Evolutionary conservation across 2,797 vertebrate genomes (phyloP).

Genomic region (Ispidina lecontei): DNA sequence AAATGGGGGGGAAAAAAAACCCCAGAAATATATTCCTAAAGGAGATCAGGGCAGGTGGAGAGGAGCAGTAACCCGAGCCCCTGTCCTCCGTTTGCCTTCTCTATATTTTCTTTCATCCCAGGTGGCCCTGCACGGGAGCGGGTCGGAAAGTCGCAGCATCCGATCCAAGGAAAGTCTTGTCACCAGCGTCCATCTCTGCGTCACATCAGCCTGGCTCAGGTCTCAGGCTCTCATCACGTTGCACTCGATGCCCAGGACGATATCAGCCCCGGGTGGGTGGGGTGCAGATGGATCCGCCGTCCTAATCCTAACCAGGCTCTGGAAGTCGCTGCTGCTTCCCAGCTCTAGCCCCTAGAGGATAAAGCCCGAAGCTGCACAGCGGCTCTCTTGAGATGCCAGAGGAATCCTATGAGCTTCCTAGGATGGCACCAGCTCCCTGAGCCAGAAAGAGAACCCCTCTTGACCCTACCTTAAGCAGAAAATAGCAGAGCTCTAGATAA

Average conservation of each 20-base stretch:
- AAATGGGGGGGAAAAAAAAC: fast-evolving
- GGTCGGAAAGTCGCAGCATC: slow-evolving; percentile 49
- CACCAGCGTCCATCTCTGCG: slow-evolving; percentile 2
- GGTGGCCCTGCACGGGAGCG: neutral
- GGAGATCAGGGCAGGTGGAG: neutral
- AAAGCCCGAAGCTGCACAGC: neutral
- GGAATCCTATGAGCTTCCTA: neutral
- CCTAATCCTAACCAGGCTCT: neutral
- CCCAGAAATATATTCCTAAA: neutral
- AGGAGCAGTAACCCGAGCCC: slow-evolving; percentile 3
- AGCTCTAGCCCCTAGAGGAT: neutral
- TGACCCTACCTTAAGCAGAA: neutral
- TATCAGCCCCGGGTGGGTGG: neutral
- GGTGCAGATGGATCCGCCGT: neutral
- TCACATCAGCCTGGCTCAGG: slow-evolving; percentile 45
- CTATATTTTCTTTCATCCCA: slow-evolving; percentile 40
- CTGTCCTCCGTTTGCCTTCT: slow-evolving; percentile 17
- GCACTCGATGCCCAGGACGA: neutral
- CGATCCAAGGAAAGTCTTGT: slow-evolving; percentile 15
- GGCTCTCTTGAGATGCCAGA: neutral
- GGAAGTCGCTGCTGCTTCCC: neutral
- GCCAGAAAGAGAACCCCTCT: neutral
- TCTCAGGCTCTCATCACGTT: slow-evolving; percentile 41
- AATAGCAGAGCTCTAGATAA: neutral
- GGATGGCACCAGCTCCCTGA: neutral